phyloP scores from a whole-genome alignment of 2,888 invertebrate species.

The Nomada flava region DNA sequence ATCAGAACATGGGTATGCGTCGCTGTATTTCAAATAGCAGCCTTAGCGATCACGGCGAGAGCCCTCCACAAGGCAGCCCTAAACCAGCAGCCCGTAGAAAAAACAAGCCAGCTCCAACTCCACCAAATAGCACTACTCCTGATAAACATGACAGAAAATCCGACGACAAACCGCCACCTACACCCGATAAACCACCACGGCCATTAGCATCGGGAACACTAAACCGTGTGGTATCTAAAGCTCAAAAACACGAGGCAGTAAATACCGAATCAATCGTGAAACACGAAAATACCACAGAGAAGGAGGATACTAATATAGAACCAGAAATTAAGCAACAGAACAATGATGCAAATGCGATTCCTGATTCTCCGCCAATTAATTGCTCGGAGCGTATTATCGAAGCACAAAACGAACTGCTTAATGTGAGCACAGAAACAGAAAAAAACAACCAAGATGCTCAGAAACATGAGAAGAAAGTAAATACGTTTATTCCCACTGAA shows the following conservation, averaged over 20 bases:
- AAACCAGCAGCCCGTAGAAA: slow-evolving; percentile 90
- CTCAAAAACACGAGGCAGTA: slow-evolving; percentile 85
- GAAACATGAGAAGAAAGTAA: slow-evolving; percentile 59
- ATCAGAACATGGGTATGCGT: slow-evolving; percentile 76
- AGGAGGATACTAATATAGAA: slow-evolving; percentile 59
- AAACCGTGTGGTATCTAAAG: slow-evolving; percentile 86
- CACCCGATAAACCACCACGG: slow-evolving; percentile 88
- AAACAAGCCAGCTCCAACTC: slow-evolving; percentile 91
- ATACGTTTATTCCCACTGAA: slow-evolving; percentile 53
- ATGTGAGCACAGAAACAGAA: slow-evolving; percentile 45
- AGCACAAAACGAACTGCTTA: slow-evolving; percentile 31
- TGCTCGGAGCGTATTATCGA: slow-evolving; percentile 44
- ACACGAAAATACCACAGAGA: slow-evolving; percentile 82
- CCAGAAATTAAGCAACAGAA: slow-evolving; percentile 60
- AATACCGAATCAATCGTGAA: slow-evolving; percentile 76
- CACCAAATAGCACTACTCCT: slow-evolving; percentile 85
- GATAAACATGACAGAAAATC: slow-evolving; percentile 79
- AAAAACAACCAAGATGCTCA: slow-evolving; percentile 54
- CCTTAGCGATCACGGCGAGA: slow-evolving; percentile 88
- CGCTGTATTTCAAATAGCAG: slow-evolving; percentile 89
- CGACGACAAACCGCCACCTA: slow-evolving; percentile 81
- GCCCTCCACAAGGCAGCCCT: slow-evolving; percentile 90
- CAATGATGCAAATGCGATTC: slow-evolving; percentile 43
- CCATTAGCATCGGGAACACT: slow-evolving; percentile 87
- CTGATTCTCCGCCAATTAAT: slow-evolving; percentile 33